Evolutionary conservation across 2,888 invertebrate genomes (phyloP).

Genomic region (Stenotaenia linearis): DNA sequence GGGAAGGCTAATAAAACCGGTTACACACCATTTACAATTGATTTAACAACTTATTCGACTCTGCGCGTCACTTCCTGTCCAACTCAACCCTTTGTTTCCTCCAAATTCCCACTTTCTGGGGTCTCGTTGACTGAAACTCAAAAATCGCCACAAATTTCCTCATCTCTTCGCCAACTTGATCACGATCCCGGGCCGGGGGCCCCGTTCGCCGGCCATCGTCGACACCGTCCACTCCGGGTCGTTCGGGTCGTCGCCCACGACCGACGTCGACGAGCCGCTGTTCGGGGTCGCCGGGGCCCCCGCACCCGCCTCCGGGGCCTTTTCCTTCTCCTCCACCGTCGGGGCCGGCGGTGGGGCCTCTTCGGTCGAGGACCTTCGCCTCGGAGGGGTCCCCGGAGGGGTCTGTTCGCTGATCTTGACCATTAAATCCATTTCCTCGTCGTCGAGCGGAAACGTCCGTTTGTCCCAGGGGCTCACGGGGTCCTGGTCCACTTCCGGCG

Average conservation of each 20-base stretch:
- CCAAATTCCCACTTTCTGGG: too few species aligned
- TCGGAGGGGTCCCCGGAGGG: neutral
- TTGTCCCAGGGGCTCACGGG: constrained; percentile 68
- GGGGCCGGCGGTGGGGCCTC: neutral
- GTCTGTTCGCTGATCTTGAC: neutral
- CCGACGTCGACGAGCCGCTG: constrained; percentile 54
- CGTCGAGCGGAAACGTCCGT: constrained; percentile 66
- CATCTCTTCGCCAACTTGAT: constrained; percentile 39
- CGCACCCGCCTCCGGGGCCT: neutral
- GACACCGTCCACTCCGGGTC: constrained; percentile 67
- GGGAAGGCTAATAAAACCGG: neutral
- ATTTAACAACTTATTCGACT: neutral
- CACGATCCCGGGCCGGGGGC: constrained; percentile 34
- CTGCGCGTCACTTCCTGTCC: too few species aligned
- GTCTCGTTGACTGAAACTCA: too few species aligned
- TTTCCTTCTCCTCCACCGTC: too few species aligned
- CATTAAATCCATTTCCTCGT: constrained; percentile 60
- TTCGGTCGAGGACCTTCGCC: neutral
- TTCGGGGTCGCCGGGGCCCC: constrained; percentile 47
- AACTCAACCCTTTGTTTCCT: too few species aligned
- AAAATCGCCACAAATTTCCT: neutral
- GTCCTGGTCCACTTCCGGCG: constrained; percentile 47
- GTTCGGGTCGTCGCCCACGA: constrained; percentile 69
- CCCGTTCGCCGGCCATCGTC: constrained; percentile 28
- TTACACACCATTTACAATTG: neutral